Evolutionary conservation across 2,888 invertebrate genomes (phyloP).

Genomic region (Nomada flava): DNA sequence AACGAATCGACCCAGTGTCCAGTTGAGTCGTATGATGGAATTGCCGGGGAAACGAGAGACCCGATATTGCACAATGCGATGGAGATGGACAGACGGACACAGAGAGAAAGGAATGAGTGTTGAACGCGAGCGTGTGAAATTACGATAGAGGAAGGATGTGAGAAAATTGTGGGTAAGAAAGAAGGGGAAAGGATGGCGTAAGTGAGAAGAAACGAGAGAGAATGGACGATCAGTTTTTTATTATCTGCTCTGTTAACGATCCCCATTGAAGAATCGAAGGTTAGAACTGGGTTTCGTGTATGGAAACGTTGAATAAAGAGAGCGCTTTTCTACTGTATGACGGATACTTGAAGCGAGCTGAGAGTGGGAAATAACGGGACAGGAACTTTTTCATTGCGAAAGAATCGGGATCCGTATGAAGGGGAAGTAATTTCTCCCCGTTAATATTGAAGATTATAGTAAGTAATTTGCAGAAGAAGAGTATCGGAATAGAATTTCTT

Average conservation of each 20-base stretch:
- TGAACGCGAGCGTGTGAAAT: conserved; percentile 28
- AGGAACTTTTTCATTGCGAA: not conserved
- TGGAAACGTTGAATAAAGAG: conserved; percentile 4
- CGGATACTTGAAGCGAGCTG: conserved; percentile 5
- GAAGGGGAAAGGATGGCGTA: conserved; percentile 40
- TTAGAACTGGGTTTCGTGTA: not conserved
- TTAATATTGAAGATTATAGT: not conserved
- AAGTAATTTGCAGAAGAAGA: not conserved
- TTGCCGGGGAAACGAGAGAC: not conserved
- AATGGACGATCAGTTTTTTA: conserved; percentile 28
- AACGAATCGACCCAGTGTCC: conserved; percentile 15
- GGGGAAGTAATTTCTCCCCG: conserved; percentile 7
- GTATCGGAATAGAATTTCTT: not conserved
- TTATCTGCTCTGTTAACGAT: conserved; percentile 35
- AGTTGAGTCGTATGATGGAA: not conserved
- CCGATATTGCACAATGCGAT: conserved; percentile 54
- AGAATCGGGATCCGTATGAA: conserved; percentile 1
- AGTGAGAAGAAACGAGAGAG: conserved; percentile 12
- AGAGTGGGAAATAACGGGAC: conserved; percentile 1
- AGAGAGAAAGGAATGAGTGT: conserved; percentile 46
- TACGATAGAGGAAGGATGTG: conserved; percentile 6
- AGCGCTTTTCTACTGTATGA: not conserved
- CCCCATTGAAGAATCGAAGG: conserved; percentile 9
- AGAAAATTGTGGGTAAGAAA: not conserved
- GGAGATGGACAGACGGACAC: conserved; percentile 78